phyloP scores from a whole-genome alignment of 2,888 invertebrate species.

The Crematogaster levior region DNA sequence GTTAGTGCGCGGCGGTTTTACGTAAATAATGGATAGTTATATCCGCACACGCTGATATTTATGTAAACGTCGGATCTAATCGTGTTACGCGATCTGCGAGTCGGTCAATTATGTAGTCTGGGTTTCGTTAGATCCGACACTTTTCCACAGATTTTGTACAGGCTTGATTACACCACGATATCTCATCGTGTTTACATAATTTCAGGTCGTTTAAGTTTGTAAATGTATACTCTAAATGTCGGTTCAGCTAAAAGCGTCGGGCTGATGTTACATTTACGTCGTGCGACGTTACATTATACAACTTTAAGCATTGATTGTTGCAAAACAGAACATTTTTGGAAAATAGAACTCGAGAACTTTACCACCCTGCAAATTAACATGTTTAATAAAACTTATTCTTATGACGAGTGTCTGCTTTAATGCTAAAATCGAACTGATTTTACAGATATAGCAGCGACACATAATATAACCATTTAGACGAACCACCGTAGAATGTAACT shows the following conservation, averaged over 20 bases:
- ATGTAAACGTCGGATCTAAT: constrained; percentile 18
- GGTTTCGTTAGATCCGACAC: not conserved
- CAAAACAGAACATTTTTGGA: no score
- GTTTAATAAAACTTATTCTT: no score
- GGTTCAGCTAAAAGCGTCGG: no score
- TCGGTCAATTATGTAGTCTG: constrained; percentile 1
- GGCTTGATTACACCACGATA: not conserved
- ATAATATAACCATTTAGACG: constrained; percentile 22
- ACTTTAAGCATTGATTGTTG: no score
- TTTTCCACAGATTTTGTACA: not conserved
- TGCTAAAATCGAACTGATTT: no score
- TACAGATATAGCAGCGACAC: not conserved
- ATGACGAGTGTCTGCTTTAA: no score
- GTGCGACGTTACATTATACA: no score
- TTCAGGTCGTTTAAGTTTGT: not conserved
- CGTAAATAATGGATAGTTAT: constrained; percentile 11
- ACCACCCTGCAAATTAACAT: no score
- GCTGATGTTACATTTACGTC: no score
- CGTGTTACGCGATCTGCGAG: not conserved
- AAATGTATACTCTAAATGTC: not conserved
- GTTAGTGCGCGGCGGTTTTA: not conserved
- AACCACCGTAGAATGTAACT: constrained; percentile 1
- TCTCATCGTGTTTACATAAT: not conserved
- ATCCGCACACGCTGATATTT: not conserved
- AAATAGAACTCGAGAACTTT: no score